These are phyloP conservation scores for Idaea dimidiata DNA, from an alignment of 2,888 invertebrate genomes.

Conservation along the genomic window DNA sequence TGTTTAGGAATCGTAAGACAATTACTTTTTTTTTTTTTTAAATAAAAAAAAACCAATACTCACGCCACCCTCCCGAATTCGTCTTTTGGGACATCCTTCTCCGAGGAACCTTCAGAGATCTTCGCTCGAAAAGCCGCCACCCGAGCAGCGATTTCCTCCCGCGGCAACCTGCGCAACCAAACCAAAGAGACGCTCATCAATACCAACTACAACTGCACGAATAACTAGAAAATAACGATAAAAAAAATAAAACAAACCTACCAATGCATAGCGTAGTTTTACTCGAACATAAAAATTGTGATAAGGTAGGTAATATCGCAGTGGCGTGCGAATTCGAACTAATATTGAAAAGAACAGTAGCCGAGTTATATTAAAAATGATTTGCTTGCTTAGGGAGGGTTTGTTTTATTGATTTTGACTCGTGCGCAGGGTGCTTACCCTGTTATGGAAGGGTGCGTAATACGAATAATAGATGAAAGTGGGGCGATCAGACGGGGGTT, in stretches of 20 bases:
- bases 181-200: slow-evolving; percentile 70
- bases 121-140: slow-evolving; percentile 93
- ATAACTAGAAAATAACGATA: slow-evolving; percentile 54
- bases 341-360: slow-evolving; percentile 22
- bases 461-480: slow-evolving; percentile 33
- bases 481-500: slow-evolving; percentile 20
- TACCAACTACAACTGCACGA: slow-evolving; percentile 38
- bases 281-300: slow-evolving; percentile 67
- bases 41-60: slow-evolving; percentile 39
- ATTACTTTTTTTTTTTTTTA: too few relatives aligned
- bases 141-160: slow-evolving; percentile 92
- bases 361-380: background rate
- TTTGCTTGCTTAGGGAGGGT: slow-evolving; percentile 32
- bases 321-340: slow-evolving; percentile 44
- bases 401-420: slow-evolving; percentile 66
- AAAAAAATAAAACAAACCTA: slow-evolving; percentile 58
- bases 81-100: slow-evolving; percentile 84
- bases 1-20: too few relatives aligned
- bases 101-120: slow-evolving; percentile 84
- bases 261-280: slow-evolving; percentile 77
- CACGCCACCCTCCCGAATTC: slow-evolving; percentile 91
- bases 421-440: slow-evolving; percentile 65
- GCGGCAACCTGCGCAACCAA: slow-evolving; percentile 86
- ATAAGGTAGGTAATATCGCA: slow-evolving; percentile 51
- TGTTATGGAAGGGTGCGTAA: slow-evolving; percentile 42